Evolutionary conservation across 2,113 vertebrate genomes (phyloP), one percentile per base, ranked within the genome.

Genomic region (Carettochelys insculpta): DNA sequence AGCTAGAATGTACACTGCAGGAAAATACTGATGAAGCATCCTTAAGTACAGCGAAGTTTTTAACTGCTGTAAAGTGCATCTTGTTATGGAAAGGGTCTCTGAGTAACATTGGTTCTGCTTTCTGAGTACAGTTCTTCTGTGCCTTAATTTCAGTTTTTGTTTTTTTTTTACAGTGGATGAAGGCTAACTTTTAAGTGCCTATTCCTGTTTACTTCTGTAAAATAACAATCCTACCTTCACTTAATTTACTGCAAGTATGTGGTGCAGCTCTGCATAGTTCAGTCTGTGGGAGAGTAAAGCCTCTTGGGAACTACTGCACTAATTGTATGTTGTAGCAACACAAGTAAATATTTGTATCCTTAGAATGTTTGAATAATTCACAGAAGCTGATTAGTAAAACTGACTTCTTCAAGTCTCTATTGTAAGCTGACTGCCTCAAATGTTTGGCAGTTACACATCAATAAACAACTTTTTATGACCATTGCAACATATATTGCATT

Each of bases 381-480:
- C n/a, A 11, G 61, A 61, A 90, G 77, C 41, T 16, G 41, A 13
- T n/a, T 5, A 27, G 25, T 80, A 22, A 53, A 91, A 78, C 20
- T 22, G 52, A 89, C 43, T 71, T 79, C 29, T 0, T 56, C 20
- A 43, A 38, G 45, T 91, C 45, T 0, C 0, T n/a, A 3, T n/a
- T 83, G 58, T 45, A 58, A 34, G 27, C 75, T 75, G 73, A 2
- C 50, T 27, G 58, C 38, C 83, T 78, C n/a, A 92, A 81, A 41
- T 50, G 54, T 3, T 77, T 80, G 41, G 34, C 4, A 22, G 53
- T 83, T 86, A 83, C 1, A 45, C 80, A 8, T 78, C 83, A 51
- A 61, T 25, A 85, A 91, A 71, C 51, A 83, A 65, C 79, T 65
- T 75, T 45, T 83, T 83, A 47, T 17, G 24, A 43, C 77, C 83